phyloP scores from a whole-genome alignment of 2,113 vertebrate genomes.

The Rhinolophus ferrumequinum region DNA sequence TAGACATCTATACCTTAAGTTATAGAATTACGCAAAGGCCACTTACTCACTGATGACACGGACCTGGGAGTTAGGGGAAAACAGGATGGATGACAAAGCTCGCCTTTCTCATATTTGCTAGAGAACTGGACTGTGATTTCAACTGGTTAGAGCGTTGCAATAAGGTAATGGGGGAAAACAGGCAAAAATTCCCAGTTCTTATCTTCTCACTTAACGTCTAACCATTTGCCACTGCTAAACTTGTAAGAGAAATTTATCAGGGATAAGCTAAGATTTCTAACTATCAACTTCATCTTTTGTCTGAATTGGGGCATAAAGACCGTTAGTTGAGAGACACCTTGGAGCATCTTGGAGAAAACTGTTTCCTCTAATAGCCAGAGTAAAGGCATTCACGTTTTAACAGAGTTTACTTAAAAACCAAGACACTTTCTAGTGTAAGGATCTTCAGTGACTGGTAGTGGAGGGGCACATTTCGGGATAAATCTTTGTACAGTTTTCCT shows the following conservation, averaged over 20 bases:
- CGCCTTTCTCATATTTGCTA: background rate
- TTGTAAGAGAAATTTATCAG: background rate
- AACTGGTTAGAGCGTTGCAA: background rate
- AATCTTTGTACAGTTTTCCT: background rate
- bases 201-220: conserved; percentile 21
- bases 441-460: background rate
- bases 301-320: background rate
- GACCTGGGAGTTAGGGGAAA: background rate
- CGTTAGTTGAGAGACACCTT: background rate
- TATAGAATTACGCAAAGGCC: background rate
- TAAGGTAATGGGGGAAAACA: background rate
- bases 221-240: conserved; percentile 15
- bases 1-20: background rate
- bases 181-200: background rate
- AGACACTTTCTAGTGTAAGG: background rate
- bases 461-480: background rate
- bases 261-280: background rate
- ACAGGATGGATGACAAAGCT: background rate
- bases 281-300: background rate
- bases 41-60: background rate
- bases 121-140: background rate
- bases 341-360: background rate
- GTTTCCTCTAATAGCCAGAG: background rate
- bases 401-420: background rate
- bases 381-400: background rate